These are phyloP conservation scores for Gallinago paraguaiae DNA, from an alignment of 2,113 vertebrate species.

Conservation along the genomic window DNA sequence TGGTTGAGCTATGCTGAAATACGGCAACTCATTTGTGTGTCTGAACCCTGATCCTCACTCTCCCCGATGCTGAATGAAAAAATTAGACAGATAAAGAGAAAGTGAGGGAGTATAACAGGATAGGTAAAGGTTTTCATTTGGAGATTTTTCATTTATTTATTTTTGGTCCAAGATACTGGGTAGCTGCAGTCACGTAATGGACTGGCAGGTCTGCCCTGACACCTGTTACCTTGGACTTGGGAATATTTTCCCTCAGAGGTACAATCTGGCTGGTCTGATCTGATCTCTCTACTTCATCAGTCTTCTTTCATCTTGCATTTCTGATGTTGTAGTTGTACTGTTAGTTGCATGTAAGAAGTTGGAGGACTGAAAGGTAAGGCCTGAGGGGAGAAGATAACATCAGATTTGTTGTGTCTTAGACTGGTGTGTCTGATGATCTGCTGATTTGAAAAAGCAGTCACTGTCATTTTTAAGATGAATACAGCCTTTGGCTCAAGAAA, in stretches of 20 bases:
- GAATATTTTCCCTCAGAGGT: not conserved
- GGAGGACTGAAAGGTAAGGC: not conserved
- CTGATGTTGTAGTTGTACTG: not conserved
- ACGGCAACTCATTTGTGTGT: rapidly evolving
- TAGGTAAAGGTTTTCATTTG: not conserved
- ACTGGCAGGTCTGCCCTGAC: not conserved
- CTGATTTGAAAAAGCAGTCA: not conserved
- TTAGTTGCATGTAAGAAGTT: not conserved
- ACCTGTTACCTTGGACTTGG: not conserved
- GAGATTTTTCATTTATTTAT: not conserved
- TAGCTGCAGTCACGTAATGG: not conserved
- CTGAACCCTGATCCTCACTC: not conserved
- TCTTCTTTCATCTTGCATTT: not conserved
- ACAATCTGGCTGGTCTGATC: not conserved
- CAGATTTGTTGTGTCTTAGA: not conserved
- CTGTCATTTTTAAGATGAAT: not conserved
- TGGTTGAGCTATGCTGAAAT: not conserved
- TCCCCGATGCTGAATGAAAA: not conserved
- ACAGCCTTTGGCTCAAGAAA: not conserved
- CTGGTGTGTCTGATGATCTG: not conserved
- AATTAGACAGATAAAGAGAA: not conserved
- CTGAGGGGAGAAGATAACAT: not conserved
- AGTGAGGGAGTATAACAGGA: not conserved
- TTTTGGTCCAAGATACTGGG: not conserved
- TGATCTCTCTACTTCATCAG: not conserved